phyloP scores from a whole-genome alignment of 2,888 invertebrate genomes.

The Tupiocoris notatus region DNA sequence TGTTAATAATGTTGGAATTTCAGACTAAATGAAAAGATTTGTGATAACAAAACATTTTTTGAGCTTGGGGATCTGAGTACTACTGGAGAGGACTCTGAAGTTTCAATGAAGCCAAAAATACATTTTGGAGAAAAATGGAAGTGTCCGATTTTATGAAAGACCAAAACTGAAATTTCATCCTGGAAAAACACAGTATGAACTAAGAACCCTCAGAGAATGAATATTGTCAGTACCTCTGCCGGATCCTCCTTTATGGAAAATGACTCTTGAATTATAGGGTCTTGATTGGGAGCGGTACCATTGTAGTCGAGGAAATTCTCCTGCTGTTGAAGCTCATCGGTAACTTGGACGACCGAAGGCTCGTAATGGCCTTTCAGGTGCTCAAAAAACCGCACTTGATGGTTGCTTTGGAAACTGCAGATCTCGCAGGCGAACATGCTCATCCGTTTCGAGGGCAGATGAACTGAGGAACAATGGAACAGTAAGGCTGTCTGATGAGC shows the following conservation, averaged over 20 bases:
- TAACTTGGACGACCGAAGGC: conserved; percentile 47
- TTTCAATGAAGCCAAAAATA: background rate
- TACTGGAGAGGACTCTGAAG: background rate
- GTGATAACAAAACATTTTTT: too few relatives aligned
- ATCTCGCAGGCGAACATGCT: conserved; percentile 70
- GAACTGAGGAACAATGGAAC: conserved; percentile 50
- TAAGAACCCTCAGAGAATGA: background rate
- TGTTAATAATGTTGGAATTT: too few relatives aligned
- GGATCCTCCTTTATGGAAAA: conserved; percentile 25
- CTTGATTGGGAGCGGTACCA: background rate
- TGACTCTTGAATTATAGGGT: conserved; percentile 31
- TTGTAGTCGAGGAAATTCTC: conserved; percentile 36
- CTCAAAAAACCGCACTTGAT: conserved; percentile 80
- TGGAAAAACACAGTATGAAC: background rate
- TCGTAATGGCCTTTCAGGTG: conserved; percentile 82
- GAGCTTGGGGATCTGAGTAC: too few relatives aligned
- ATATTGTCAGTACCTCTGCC: background rate
- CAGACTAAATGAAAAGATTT: too few relatives aligned
- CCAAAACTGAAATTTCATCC: background rate
- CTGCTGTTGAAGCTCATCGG: conserved; percentile 22
- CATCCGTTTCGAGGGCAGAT: conserved; percentile 41
- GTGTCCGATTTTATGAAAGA: background rate
- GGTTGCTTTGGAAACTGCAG: conserved; percentile 71
- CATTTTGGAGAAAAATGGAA: background rate
- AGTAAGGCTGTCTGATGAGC: conserved; percentile 53